Percentiles rank a stretch among this genome's conserved stretches.
phyloP scores from a whole-genome alignment of 37 sponge, comb jelly and placozoan species.

The Haliclona indistincta region DNA sequence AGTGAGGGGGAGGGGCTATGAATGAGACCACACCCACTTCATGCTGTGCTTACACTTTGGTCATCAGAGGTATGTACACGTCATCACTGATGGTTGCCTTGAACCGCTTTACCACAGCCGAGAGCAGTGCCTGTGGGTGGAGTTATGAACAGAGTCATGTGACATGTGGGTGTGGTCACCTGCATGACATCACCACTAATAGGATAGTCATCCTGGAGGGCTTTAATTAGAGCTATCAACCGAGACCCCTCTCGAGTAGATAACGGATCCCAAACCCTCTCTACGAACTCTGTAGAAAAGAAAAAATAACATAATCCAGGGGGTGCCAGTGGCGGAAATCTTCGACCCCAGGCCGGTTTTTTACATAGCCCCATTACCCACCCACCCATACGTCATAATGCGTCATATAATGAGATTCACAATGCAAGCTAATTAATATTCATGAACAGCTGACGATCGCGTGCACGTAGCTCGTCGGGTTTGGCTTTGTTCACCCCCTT shows the following conservation, averaged over 20 bases:
- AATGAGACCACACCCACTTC: no score
- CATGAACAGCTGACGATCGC: no score
- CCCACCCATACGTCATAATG: no score
- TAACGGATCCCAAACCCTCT: constrained; percentile 74
- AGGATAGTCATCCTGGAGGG: constrained; percentile 51
- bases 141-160: neutral
- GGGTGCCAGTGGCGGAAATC: no score
- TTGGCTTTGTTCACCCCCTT: no score
- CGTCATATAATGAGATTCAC: no score
- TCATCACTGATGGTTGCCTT: constrained; percentile 37
- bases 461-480: no score
- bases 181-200: constrained; percentile 47
- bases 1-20: no score
- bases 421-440: no score
- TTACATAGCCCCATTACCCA: no score
- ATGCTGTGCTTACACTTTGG: constrained; percentile 67
- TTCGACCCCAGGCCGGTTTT: no score
- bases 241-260: constrained; percentile 50
- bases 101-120: constrained; percentile 14
- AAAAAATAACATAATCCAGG: no score
- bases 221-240: constrained; percentile 16
- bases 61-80: constrained; percentile 59
- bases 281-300: constrained; percentile 36
- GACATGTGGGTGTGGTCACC: neutral
- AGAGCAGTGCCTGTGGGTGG: constrained; percentile 22